Percentiles rank a stretch among this genome's conserved stretches.
phyloP scores from a whole-genome alignment of 2,888 invertebrate species.

The Anaspis maculata region DNA sequence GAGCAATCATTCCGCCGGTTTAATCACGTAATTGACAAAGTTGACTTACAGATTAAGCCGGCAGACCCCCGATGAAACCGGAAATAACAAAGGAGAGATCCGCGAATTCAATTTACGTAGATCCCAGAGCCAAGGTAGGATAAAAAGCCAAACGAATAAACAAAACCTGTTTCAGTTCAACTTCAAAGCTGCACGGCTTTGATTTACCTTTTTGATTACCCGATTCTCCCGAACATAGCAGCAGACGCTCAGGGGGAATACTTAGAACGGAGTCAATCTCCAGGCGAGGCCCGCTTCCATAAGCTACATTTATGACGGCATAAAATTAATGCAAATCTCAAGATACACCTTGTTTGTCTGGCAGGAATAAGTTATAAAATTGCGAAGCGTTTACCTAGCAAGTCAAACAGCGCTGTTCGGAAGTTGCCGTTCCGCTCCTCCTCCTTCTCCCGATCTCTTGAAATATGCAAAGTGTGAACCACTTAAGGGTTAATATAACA shows the following conservation, averaged over 20 bases:
- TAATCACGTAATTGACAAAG: conserved; percentile 4
- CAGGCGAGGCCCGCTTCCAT: conserved; percentile 18
- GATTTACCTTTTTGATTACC: conserved; percentile 40
- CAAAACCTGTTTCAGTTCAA: conserved; percentile 30
- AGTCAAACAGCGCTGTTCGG: conserved; percentile 29
- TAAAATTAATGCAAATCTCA: conserved; percentile 44
- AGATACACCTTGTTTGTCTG: conserved; percentile 41
- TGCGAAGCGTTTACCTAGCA: conserved; percentile 36
- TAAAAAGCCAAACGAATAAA: conserved; percentile 36
- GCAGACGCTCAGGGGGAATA: conserved; percentile 17
- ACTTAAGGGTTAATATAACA: conserved; percentile 40
- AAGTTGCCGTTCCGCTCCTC: no score
- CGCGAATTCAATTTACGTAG: conserved; percentile 36
- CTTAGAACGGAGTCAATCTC: conserved; percentile 18
- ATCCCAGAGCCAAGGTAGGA: conserved; percentile 30
- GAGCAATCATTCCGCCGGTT: background rate
- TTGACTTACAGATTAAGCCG: conserved; percentile 24
- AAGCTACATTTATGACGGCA: conserved; percentile 41
- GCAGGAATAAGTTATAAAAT: conserved; percentile 38
- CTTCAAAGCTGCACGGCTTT: conserved; percentile 34
- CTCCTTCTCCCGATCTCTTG: no score
- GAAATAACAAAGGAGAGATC: conserved; percentile 32
- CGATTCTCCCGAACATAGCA: conserved; percentile 27
- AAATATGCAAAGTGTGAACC: conserved; percentile 40
- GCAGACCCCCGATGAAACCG: conserved; percentile 23